A percentile compares a stretch with the other conserved stretches of the same genome.
Conservation (phyloP, 1,140 invertebrate species). For the Babylonia areolata region DNA sequence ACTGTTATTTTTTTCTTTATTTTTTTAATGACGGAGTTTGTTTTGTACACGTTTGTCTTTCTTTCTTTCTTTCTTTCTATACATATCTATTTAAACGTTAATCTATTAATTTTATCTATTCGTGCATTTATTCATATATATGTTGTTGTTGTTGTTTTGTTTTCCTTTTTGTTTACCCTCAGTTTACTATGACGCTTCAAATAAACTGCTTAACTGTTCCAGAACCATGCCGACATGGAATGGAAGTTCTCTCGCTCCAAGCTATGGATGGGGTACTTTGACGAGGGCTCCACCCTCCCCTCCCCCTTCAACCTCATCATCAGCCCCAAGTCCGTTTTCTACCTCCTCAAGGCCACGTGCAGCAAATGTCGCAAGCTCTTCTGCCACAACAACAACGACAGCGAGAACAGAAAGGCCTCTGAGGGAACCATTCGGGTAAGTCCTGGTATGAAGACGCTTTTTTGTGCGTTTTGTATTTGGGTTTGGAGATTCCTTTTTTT, state of each 20-base stretch:
- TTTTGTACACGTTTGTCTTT: too few species aligned
- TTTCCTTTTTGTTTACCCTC: not conserved
- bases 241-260: conserved; percentile 81
- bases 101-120: too few species aligned
- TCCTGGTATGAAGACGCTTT: too few species aligned
- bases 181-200: not conserved
- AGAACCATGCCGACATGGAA: conserved; percentile 81
- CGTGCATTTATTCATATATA: too few species aligned
- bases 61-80: too few species aligned
- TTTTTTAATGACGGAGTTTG: too few species aligned
- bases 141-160: not conserved
- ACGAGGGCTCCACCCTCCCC: conserved; percentile 79
- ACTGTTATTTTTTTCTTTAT: too few species aligned
- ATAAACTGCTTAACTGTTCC: conserved; percentile 17
- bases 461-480: too few species aligned
- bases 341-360: conserved; percentile 71
- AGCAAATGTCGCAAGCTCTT: conserved; percentile 46
- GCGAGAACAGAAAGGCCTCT: conserved; percentile 49
- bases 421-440: conserved; percentile 62
- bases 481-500: too few species aligned
- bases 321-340: conserved; percentile 79
- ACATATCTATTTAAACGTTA: too few species aligned
- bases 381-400: conserved; percentile 31
- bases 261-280: conserved; percentile 81
- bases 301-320: conserved; percentile 80